Evolutionary conservation across 1,140 invertebrate species (phyloP), one percentile per base, ranked within the genome.

Genomic region (Coenobita brevimanus): DNA sequence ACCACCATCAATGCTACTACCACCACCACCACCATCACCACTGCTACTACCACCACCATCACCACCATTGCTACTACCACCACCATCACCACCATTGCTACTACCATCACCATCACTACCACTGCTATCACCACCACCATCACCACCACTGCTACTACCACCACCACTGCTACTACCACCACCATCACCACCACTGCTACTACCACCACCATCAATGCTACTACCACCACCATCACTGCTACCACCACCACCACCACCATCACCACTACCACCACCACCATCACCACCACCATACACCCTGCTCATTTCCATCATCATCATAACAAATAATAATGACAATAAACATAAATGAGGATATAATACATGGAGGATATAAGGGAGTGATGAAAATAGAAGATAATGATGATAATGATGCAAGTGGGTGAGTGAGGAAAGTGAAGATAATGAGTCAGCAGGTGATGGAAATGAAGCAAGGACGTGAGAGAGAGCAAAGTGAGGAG

Each of bases 211-310:
- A 67, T 67, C 13, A 67, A 4, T 67, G 36, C n/a, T 21, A 67
- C 10, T 67, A n/a, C 54, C n/a, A 57, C n/a, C 54, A 57, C 54
- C 54, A 57, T n/a, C 54, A 67, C 15, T 1, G 36, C 62, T 33
- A 67, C 36, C 62, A 67, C 62, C 62, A 64, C 62, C 62, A 36
- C 67, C 41, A 36, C 67, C 41, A 71, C 67, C n/a, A 33, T 17
- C 41, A 71, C 67, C 41, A 71, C 67, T 71, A 71, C 67, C 41
- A 71, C 67, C 41, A 71, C 67, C 41, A 71, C 6, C n/a, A 57
- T 57, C n/a, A 57, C 54, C 54, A 57, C 54, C n/a, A 57, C 54
- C n/a, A 57, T n/a, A 10, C n/a, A 57, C 54, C n/a, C 10, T 13
- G 54, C 10, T n/a, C n/a, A 57, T 13, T 13, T 57, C 54, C 54